Percentiles rank a stretch among this genome's conserved stretches.
Evolutionary conservation across 2,888 invertebrate species (phyloP).

Genomic region (Spisula solida): DNA sequence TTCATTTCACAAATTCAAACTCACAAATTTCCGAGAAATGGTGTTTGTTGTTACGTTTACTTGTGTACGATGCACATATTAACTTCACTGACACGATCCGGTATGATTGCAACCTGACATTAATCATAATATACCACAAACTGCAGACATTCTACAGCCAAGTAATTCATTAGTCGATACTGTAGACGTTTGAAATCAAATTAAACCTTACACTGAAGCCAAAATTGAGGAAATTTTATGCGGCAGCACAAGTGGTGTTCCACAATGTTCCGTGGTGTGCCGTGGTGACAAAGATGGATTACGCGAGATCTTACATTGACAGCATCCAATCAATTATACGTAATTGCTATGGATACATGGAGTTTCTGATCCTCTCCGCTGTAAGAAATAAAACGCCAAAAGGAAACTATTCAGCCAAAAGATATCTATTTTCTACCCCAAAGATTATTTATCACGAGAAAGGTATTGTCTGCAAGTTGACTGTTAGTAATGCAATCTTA

Average conservation of each 20-base stretch:
- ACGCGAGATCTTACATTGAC: constrained; percentile 26
- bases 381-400: constrained; percentile 12
- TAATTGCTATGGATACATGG: constrained; percentile 40
- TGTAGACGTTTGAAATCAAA: constrained; percentile 1
- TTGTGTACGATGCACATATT: background rate
- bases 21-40: too few species aligned
- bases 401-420: constrained; percentile 22
- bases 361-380: background rate
- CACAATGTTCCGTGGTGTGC: too few species aligned
- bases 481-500: background rate
- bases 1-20: background rate
- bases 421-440: constrained; percentile 2
- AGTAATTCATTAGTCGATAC: constrained; percentile 18
- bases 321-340: constrained; percentile 37
- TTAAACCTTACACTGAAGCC: background rate
- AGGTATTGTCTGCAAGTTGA: constrained; percentile 15
- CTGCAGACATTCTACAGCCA: background rate
- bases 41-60: background rate
- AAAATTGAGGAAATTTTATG: background rate
- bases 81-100: background rate
- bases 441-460: constrained; percentile 7
- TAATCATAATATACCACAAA: background rate
- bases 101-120: background rate
- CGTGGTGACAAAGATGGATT: constrained; percentile 42
- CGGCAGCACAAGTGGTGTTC: background rate